phyloP scores from a whole-genome alignment of 2,113 vertebrate genomes.

The Pimephales promelas region DNA sequence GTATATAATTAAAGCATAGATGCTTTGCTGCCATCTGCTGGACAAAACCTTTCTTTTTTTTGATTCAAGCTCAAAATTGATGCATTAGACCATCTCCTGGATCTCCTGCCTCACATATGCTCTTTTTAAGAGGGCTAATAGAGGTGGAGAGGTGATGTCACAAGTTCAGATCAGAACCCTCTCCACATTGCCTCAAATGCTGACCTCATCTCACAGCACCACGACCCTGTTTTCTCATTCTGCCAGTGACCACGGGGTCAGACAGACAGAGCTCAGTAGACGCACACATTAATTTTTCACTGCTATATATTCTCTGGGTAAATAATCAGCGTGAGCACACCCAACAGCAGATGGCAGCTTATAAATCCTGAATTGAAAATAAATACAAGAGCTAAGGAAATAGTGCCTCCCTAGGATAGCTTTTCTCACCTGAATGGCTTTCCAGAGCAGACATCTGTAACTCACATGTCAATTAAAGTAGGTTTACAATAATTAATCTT shows the following conservation, averaged over 20 bases:
- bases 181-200: conserved; percentile 55
- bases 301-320: conserved; percentile 73
- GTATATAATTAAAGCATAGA: conserved; percentile 25
- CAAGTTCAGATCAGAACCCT: conserved; percentile 55
- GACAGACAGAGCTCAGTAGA: conserved; percentile 57
- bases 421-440: conserved; percentile 33
- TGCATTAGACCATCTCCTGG: conserved; percentile 23
- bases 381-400: conserved; percentile 63
- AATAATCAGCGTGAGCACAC: conserved; percentile 68
- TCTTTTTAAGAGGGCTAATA: conserved; percentile 55
- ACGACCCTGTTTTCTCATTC: conserved; percentile 67
- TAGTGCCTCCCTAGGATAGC: conserved; percentile 9
- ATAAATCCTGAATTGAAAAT: conserved; percentile 72
- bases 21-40: conserved; percentile 33
- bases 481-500: background rate
- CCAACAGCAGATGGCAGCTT: conserved; percentile 65
- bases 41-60: background rate
- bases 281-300: conserved; percentile 73
- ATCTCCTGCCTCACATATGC: conserved; percentile 49
- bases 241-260: conserved; percentile 68
- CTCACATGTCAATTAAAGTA: conserved; percentile 18
- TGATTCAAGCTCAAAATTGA: background rate
- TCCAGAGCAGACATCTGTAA: conserved; percentile 36
- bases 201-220: conserved; percentile 68
- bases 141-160: conserved; percentile 60